Percentiles rank a stretch among this genome's conserved stretches.
phyloP scores from a whole-genome alignment of 1,140 invertebrate genomes.

The Pomacea maculata region DNA sequence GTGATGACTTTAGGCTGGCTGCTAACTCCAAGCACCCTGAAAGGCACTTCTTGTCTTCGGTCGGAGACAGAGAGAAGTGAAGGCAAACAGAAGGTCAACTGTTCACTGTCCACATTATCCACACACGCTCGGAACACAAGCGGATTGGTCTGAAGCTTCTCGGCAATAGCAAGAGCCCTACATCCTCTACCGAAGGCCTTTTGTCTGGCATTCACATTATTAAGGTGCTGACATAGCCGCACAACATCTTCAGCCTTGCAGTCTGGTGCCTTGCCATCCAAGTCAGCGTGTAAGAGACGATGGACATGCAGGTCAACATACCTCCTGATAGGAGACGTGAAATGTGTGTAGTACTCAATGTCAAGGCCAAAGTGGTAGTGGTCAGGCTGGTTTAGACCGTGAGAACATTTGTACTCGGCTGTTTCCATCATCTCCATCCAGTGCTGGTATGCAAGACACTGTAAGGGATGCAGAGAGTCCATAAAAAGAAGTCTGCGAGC shows the following conservation, averaged over 20 bases:
- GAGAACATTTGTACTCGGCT: slow-evolving; percentile 73
- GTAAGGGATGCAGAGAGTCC: slow-evolving; percentile 89
- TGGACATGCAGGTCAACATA: slow-evolving; percentile 63
- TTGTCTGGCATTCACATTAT: slow-evolving; percentile 29
- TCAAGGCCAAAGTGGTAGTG: slow-evolving; percentile 38
- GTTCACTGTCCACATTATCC: slow-evolving; percentile 24
- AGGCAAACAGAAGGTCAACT: slow-evolving; percentile 32
- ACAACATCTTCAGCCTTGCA: slow-evolving; percentile 37
- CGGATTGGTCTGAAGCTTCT: slow-evolving; percentile 25
- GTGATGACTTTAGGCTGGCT: slow-evolving; percentile 24
- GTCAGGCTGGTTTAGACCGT: slow-evolving; percentile 13
- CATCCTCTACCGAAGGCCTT: slow-evolving; percentile 37
- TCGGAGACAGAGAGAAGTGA: slow-evolving; percentile 23
- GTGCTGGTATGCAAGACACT: slow-evolving; percentile 81
- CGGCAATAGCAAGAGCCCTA: slow-evolving; percentile 22
- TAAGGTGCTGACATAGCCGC: slow-evolving; percentile 36
- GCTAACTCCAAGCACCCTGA: slow-evolving; percentile 34
- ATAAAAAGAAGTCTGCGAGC: slow-evolving; percentile 86
- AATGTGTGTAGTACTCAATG: slow-evolving; percentile 58
- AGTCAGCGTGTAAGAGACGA: slow-evolving; percentile 40
- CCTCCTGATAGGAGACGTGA: slow-evolving; percentile 66
- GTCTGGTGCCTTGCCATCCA: slow-evolving; percentile 29
- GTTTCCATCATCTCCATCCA: slow-evolving; percentile 32
- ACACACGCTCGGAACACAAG: slow-evolving; percentile 32
- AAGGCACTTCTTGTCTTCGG: slow-evolving; percentile 26